phyloP scores from a whole-genome alignment of 2,888 invertebrate genomes.

The Elysia crispata region DNA sequence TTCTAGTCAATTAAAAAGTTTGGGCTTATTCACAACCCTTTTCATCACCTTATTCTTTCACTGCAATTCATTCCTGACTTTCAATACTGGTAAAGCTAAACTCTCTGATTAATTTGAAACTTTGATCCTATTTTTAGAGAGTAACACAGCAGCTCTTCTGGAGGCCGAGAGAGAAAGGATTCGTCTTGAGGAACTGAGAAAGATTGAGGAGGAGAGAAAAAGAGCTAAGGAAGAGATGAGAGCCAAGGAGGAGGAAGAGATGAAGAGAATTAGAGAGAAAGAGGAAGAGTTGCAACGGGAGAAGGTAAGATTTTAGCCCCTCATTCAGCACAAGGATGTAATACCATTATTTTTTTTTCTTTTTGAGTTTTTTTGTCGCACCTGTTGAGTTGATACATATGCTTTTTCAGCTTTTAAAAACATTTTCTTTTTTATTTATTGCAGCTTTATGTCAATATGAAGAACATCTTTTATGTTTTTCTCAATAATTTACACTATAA shows the following conservation, averaged over 20 bases:
- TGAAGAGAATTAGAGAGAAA: constrained; percentile 53
- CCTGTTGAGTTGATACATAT: not conserved
- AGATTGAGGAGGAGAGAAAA: constrained; percentile 56
- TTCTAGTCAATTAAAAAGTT: too few relatives aligned
- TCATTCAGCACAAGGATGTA: not conserved
- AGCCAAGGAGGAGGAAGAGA: constrained; percentile 47
- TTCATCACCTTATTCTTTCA: too few relatives aligned
- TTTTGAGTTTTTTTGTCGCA: too few relatives aligned
- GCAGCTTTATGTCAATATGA: too few relatives aligned
- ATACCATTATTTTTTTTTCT: too few relatives aligned
- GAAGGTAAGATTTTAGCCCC: constrained; percentile 55
- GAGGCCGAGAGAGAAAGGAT: constrained; percentile 62
- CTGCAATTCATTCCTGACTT: too few relatives aligned
- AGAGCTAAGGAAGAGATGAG: constrained; percentile 34
- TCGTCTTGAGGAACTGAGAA: constrained; percentile 60
- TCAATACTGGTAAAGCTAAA: too few relatives aligned
- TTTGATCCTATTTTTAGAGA: too few relatives aligned
- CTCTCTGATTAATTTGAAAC: too few relatives aligned
- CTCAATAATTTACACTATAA: too few relatives aligned
- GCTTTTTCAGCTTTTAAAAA: not conserved
- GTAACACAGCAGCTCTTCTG: constrained; percentile 25
- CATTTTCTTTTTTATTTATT: not conserved
- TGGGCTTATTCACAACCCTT: too few relatives aligned
- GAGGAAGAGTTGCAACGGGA: constrained; percentile 60
- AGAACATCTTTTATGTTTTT: too few relatives aligned